Base-by-base conservation (phyloP, 1,140 invertebrate species). In the Gerris buenoi region DNA sequence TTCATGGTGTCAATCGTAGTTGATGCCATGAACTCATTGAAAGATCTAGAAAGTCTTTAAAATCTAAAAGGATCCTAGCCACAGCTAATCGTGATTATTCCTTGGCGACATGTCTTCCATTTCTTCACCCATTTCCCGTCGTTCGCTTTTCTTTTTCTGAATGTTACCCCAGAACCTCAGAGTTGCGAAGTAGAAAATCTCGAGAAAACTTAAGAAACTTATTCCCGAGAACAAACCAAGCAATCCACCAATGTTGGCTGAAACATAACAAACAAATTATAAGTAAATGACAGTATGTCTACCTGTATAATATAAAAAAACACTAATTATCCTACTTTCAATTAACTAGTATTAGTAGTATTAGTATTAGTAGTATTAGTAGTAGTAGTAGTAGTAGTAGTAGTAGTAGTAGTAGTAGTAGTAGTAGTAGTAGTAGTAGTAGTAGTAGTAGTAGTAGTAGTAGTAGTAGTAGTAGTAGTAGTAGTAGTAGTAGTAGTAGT, bases 241-340 rank as follows among this genome's bases (percentile, higher is more conserved):
- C 0, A 72, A 65, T 29, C 73, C 73, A 14, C 74, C 74, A 28
- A 67, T 65, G 70, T 85, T 85, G 25, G 85, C 84, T n/a, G 59
- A 61, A 61, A 61, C 3, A 61, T 10, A 46, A 46, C 5, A 18
- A 46, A 46, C 33, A 46, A 18, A n/a, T n/a, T n/a, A n/a, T n/a
- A n/a, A n/a, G n/a, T n/a, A n/a, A n/a, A n/a, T n/a, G n/a, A n/a
- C n/a, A n/a, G n/a, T n/a, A n/a, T n/a, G n/a, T n/a, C n/a, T n/a
- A n/a, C n/a, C n/a, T n/a, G n/a, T n/a, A 46, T 46, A 18, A 46
- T 10, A 46, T 46, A 10, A 46, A 10, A 10, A 18, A 18, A 18
- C 5, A 46, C 33, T 10, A 46, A 46, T 46, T 46, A 46, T 18
- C 18, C 5, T 46, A 10, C 33, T 46, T 46, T 10, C 5, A 18